phyloP scores from a whole-genome alignment of 2,888 invertebrate species.

The Tipula vernalis region DNA sequence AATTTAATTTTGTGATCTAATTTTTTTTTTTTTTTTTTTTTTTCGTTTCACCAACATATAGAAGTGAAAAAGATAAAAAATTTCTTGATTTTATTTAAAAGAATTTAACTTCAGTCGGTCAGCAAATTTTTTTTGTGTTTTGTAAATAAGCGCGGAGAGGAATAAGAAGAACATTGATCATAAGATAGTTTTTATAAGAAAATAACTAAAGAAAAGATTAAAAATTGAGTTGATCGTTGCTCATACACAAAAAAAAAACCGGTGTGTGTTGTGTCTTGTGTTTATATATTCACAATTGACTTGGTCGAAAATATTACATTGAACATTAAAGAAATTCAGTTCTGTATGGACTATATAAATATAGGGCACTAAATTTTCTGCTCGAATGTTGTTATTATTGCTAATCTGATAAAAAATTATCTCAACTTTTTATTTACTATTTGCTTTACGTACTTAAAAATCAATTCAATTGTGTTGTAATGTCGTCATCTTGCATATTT shows the following conservation, averaged over 20 bases:
- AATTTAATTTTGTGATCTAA: not conserved
- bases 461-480: not conserved
- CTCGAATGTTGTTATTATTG: not conserved
- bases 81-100: not conserved
- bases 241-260: not conserved
- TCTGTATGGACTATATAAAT: not conserved
- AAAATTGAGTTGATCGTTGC: not conserved
- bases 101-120: conserved; percentile 4
- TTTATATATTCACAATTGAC: not conserved
- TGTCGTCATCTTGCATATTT: not conserved
- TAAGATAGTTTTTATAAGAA: not conserved
- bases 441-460: not conserved
- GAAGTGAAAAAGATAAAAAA: not conserved
- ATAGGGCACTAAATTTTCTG: not conserved
- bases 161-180: not conserved
- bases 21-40: not conserved
- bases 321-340: not conserved
- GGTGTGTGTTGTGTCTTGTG: not conserved
- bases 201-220: not conserved
- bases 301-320: not conserved
- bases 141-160: not conserved
- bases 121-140: not conserved
- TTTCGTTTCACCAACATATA: not conserved
- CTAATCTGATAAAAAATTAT: not conserved
- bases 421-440: not conserved